Conservation (phyloP, 1,140 invertebrate species). For the Dryas iulia region DNA sequence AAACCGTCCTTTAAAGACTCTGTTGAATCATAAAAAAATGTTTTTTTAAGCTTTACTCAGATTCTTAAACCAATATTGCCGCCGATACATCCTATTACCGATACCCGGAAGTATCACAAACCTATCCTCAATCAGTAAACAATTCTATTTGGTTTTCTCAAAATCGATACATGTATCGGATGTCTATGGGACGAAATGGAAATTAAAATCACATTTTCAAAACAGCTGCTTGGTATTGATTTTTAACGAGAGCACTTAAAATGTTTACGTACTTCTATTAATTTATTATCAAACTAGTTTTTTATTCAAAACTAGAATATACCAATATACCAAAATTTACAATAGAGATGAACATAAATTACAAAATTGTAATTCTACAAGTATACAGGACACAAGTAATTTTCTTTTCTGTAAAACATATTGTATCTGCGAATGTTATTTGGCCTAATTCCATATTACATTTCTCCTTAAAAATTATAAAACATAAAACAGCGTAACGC, state of each 20-base stretch:
- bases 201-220: neutral
- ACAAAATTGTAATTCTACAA: neutral
- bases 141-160: slow-evolving; percentile 8
- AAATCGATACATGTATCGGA: slow-evolving; percentile 15
- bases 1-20: neutral
- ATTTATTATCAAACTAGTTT: neutral
- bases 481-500: slow-evolving; percentile 28
- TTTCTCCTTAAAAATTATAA: slow-evolving; percentile 25
- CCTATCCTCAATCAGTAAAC: slow-evolving; percentile 9
- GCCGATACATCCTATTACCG: slow-evolving; percentile 1
- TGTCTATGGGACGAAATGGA: neutral
- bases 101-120: slow-evolving; percentile 28
- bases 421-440: slow-evolving; percentile 5
- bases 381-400: neutral
- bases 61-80: neutral
- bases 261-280: neutral
- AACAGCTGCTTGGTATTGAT: neutral
- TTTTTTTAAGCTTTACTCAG: neutral
- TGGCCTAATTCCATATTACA: slow-evolving; percentile 18
- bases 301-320: neutral
- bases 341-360: neutral
- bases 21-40: neutral
- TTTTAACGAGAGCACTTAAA: neutral
- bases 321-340: neutral
- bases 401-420: neutral